Conservation (phyloP, 2,113 vertebrate genomes). For the Phalacrocorax aristotelis region DNA sequence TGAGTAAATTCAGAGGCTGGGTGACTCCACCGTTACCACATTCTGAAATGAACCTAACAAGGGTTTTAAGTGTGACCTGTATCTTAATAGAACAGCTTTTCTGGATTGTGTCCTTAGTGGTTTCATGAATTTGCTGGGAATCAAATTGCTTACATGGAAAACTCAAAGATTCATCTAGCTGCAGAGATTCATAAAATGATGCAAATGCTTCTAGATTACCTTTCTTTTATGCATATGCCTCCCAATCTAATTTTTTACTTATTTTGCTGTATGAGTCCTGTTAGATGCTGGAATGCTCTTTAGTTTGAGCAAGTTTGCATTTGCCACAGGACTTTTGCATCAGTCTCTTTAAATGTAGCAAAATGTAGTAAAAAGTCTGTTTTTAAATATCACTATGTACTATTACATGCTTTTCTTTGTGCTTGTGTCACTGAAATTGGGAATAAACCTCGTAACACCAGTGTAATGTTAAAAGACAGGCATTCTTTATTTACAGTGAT, state of each 20-base stretch:
- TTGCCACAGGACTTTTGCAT: neutral
- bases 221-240: neutral
- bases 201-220: neutral
- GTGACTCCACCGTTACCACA: neutral
- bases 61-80: neutral
- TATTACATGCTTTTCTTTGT: neutral
- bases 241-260: neutral
- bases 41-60: neutral
- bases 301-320: neutral
- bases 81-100: neutral
- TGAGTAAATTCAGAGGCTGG: neutral
- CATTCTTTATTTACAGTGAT: no score
- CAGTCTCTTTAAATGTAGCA: neutral
- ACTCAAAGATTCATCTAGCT: neutral
- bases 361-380: fast-evolving
- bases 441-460: no score
- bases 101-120: neutral
- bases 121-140: neutral
- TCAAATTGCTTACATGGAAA: neutral
- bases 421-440: neutral
- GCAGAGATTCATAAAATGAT: neutral
- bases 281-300: neutral
- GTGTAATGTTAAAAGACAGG: no score
- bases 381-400: neutral
- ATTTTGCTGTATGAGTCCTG: neutral